Evolutionary conservation across 2,113 vertebrate species (phyloP).

Genomic region (Haplochromis vanheusdeni): DNA sequence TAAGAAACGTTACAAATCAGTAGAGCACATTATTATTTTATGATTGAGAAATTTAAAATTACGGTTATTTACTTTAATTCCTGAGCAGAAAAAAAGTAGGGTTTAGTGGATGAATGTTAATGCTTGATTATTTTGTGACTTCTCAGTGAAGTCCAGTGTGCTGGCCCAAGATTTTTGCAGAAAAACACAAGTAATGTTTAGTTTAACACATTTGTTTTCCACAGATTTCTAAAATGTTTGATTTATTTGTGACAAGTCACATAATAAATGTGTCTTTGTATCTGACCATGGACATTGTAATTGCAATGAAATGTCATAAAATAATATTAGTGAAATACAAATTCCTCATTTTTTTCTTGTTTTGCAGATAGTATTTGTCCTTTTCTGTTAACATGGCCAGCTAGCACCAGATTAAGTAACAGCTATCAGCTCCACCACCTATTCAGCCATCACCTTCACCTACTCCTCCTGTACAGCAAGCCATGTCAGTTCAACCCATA

Average conservation of each 20-base stretch:
- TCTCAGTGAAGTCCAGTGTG: neutral
- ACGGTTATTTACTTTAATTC: neutral
- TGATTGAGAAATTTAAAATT: neutral
- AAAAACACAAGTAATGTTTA: neutral
- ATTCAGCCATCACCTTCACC: too few relatives aligned
- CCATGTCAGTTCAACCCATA: too few relatives aligned
- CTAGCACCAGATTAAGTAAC: neutral
- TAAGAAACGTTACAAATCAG: neutral
- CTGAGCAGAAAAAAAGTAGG: neutral
- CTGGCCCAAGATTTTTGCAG: neutral
- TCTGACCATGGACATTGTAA: neutral
- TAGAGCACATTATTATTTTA: neutral
- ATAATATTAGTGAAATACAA: neutral
- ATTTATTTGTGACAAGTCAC: neutral
- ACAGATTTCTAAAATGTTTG: neutral
- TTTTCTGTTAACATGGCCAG: neutral
- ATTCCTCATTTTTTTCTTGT: neutral
- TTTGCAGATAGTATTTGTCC: neutral
- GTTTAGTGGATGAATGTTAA: neutral
- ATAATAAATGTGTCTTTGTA: neutral
- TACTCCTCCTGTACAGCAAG: too few relatives aligned
- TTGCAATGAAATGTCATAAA: neutral
- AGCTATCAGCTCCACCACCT: too few relatives aligned
- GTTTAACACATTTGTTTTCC: neutral
- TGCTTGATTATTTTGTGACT: neutral